A percentile compares a stretch with the other conserved stretches of the same genome.
Conservation (phyloP, 2,888 invertebrate species). For the Drosophila nigritarsus region DNA sequence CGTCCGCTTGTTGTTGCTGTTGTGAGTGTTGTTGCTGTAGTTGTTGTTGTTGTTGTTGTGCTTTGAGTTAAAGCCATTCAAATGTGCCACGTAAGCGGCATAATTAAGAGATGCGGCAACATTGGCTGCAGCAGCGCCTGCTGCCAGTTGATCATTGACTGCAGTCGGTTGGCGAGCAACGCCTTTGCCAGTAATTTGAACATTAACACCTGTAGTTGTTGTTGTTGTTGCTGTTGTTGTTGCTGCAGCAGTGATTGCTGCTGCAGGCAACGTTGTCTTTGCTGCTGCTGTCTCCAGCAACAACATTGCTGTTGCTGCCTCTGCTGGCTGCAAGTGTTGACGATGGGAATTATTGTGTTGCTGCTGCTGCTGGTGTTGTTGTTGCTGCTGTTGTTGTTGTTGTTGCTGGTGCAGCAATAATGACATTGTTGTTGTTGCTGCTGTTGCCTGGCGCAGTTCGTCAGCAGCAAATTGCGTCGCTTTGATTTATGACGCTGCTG, state of each 20-base stretch:
- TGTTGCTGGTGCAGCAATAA: conserved; percentile 44
- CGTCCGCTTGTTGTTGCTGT: conserved; percentile 27
- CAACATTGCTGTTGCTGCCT: conserved; percentile 62
- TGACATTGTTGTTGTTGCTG: conserved; percentile 39
- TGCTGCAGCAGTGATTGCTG: conserved; percentile 26
- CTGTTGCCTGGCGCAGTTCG: conserved; percentile 70
- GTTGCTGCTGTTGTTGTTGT: conserved; percentile 48
- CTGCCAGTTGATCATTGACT: conserved; percentile 73
- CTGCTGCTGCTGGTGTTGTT: conserved; percentile 45
- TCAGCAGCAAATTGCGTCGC: conserved; percentile 81
- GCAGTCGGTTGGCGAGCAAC: conserved; percentile 64
- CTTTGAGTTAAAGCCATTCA: conserved; percentile 69
- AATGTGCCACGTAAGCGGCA: conserved; percentile 69
- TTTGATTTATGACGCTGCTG: conserved; percentile 83
- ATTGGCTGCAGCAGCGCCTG: conserved; percentile 34
- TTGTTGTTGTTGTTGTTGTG: conserved; percentile 21
- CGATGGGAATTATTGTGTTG: conserved; percentile 68
- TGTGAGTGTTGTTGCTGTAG: conserved; percentile 25
- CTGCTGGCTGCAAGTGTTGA: conserved; percentile 66
- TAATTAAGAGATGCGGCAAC: conserved; percentile 62
- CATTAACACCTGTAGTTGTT: conserved; percentile 83
- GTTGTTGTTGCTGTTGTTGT: conserved; percentile 50
- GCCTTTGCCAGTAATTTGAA: conserved; percentile 82
- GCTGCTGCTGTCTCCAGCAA: conserved; percentile 60
- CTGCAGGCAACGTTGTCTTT: conserved; percentile 32